Evolutionary conservation across 2,113 vertebrate species (phyloP), one percentile per base, ranked within the genome.

Genomic region (Mormyrus lacerda): DNA sequence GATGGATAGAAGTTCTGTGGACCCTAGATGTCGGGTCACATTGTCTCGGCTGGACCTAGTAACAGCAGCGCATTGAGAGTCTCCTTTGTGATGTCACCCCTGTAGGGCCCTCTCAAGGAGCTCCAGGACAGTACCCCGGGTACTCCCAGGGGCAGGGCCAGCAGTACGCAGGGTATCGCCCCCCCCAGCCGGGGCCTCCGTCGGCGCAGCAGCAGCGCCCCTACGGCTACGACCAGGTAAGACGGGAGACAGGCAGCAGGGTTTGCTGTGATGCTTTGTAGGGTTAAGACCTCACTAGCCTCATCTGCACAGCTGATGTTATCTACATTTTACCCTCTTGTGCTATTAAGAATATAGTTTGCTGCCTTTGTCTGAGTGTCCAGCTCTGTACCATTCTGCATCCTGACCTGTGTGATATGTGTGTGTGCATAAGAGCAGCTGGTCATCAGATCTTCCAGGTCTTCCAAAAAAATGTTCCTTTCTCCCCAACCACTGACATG

Each of bases 181-280:
- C 98, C 4, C 95, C 98, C 1, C 98, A 99, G 91, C 98, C 98
- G 13, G 98, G 97, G 76, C 98, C 98, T 88, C 98, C 98, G 7
- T 98, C 98, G 90, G 97, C 96, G 85, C 98, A 99, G 39, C 98
- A 98, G 91, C 98, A 99, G 93, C 98, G 98, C 94, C 97, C 98
- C 92, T 99, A 99, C 0, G 97, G 97, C 95, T 99, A 99, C 91
- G 98, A 99, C 92, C 98, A 99, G 97, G 98, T 99, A 95, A 93
- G 95, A 58, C 5, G 11, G 4, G 13, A 24, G 73, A 31, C 5
- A 4, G 6, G 11, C 27, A 44, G 84, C 15, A 44, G n/a, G 58
- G 19, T 17, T 79, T 19, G 73, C n/a, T 85, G 47, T 27, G 44
- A 42, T 42, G 27, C 1, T 15, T 76, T 39, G 17, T 6, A 42